Base-by-base conservation (phyloP, 2,888 invertebrate genomes). In the Eupithecia subfuscata region DNA sequence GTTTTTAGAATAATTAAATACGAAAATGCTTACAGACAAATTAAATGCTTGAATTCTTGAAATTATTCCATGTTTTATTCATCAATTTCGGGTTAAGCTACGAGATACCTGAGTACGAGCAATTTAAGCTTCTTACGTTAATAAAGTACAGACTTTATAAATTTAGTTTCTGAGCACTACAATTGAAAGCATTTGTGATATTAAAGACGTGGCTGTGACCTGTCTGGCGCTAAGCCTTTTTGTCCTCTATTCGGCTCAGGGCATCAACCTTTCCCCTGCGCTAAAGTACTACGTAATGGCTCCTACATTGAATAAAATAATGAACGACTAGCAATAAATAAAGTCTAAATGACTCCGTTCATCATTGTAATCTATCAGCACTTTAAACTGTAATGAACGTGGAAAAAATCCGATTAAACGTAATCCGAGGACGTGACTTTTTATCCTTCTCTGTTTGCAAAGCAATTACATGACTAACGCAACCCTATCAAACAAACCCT, bases 401-500 rank as follows among this genome's bases (percentile, higher is more conserved):
- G 69, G 79, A 83, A 84, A 85, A 85, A 83, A 86, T 82, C 79
- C 81, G 83, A 89, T 88, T 86, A 86, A 83, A 80, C 74, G 77
- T 81, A 81, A 84, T 81, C 83, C 83, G 80, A 80, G 77, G 80
- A 89, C 88, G 85, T 85, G 88, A 85, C 85, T 86, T 86, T 88
- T 84, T 81, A 85, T 84, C 86, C 84, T 85, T 86, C 88, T 87
- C 85, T 87, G 84, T 90, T 91, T 88, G 84, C 86, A 84, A 87
- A 89, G 87, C 89, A 92, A 92, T 91, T 89, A 92, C 87, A 84
- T 82, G 84, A 80, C 79, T 80, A 84, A 82, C 84, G 81, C 84
- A 84, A 83, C 82, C 84, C 82, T 83, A 82, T 81, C 77, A 74
- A 79, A 83, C 81, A 76, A 76, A 68, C 22, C 34, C 52, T 40